A percentile compares a stretch with the other conserved stretches of the same genome.
phyloP scores from a whole-genome alignment of 2,888 invertebrate species.

The Epinotia demarniana region DNA sequence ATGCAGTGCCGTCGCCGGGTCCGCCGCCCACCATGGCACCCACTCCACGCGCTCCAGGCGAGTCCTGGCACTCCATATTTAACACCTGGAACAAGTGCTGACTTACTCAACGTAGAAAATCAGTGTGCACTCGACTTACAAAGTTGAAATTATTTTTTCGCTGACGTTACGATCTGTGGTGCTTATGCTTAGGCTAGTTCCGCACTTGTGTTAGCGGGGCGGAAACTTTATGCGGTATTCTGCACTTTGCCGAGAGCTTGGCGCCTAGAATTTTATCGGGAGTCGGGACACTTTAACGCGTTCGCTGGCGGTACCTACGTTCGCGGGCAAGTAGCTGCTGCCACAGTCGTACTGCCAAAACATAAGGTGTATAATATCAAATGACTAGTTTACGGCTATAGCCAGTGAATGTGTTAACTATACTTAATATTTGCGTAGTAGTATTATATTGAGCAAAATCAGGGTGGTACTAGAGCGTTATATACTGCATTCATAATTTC shows the following conservation, averaged over 20 bases:
- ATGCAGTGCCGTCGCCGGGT: conserved; percentile 72
- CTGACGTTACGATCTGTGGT: neutral
- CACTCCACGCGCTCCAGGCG: conserved; percentile 72
- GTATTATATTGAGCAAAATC: too few relatives aligned
- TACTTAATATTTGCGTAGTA: too few relatives aligned
- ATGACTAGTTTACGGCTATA: too few relatives aligned
- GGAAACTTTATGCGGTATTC: neutral
- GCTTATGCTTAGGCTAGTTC: neutral
- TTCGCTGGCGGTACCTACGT: too few relatives aligned
- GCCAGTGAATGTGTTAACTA: too few relatives aligned
- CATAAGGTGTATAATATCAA: too few relatives aligned
- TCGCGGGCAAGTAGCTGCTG: too few relatives aligned
- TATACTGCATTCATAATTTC: too few relatives aligned
- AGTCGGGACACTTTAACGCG: too few relatives aligned
- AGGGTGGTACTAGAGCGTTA: too few relatives aligned
- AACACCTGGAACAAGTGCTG: conserved; percentile 55
- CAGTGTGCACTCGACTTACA: conserved; percentile 17
- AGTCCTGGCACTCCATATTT: conserved; percentile 59
- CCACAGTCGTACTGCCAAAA: too few relatives aligned
- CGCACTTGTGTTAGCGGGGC: neutral
- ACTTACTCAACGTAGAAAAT: conserved; percentile 21
- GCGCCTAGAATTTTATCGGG: neutral
- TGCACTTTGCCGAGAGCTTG: neutral
- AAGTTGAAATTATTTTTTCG: conserved; percentile 13
- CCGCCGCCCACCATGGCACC: conserved; percentile 65